Base-by-base conservation (phyloP, 2,113 vertebrate genomes). In the Mormyrus iriodes region DNA sequence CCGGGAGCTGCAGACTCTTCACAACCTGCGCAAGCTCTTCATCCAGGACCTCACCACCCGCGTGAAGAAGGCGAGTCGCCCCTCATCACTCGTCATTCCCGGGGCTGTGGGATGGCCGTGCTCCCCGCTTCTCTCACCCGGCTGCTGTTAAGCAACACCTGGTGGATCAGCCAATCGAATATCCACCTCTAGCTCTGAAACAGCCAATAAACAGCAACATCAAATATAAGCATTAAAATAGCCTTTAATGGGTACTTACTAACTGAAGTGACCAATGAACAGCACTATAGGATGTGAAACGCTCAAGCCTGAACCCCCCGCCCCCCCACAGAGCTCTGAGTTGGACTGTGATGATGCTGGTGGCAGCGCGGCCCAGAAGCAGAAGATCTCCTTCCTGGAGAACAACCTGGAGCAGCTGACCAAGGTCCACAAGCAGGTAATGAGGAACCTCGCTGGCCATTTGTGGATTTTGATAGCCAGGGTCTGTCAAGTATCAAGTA, bases 1-100 rank as follows among this genome's bases (percentile, higher is more conserved):
- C 91, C 97, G 97, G 94, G 98, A 99, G 92, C 96, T 99, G 49
- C 97, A 98, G 96, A 98, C 96, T 1, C 96, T 99, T 35, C 97
- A 96, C 88, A 96, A 97, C 88, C 97, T 99, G 1, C 97, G 98
- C 9, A 98, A 96, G 51, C 94, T 97, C 61, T 99, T 99, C 73
- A 96, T 99, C 89, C 95, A 98, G 89, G 98, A 99, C 90, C 94
- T 99, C 65, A 95, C 96, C 24, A 95, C 95, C 24, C 95, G 97
- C 0, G 96, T 99, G 90, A 96, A 97, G 91, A 97, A 96, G 91
- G 98, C 98, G 93, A 97, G 96, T 93, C 69, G 21, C 73, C 0
- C 46, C 44, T 52, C 0, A 5, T 53, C 48, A 48, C 46, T 15
- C 42, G 51, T 1, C 5, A 51, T n/a, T n/a, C n/a, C n/a, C n/a